Conservation (phyloP, 2,797 vertebrate species). For the Catharus ustulatus region DNA sequence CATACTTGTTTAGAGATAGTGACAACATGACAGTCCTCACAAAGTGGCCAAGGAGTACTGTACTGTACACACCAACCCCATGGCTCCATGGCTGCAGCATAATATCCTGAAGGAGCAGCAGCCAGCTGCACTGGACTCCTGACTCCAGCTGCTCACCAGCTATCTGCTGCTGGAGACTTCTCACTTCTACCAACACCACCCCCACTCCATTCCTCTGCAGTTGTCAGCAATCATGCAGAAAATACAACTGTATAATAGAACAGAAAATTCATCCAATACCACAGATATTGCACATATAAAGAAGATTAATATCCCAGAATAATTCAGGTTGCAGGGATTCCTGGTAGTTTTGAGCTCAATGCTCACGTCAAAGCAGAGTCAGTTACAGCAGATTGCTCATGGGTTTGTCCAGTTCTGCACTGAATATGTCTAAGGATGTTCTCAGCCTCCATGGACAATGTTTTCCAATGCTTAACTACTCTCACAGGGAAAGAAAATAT, state of each 20-base stretch:
- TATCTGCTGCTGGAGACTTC: neutral
- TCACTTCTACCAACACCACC: neutral
- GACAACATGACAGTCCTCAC: neutral
- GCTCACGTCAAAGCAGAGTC: neutral
- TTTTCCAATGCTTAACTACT: neutral
- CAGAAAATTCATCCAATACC: neutral
- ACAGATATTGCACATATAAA: neutral
- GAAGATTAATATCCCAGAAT: neutral
- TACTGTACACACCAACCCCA: accelerated
- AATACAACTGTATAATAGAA: neutral
- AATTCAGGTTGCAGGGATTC: neutral
- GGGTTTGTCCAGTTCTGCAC: neutral
- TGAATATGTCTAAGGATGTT: neutral
- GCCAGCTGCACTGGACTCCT: neutral
- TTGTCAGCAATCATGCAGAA: neutral
- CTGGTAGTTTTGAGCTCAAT: neutral
- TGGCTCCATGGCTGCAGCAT: neutral
- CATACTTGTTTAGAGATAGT: neutral
- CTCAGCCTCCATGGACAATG: neutral
- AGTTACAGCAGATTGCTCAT: neutral
- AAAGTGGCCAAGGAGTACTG: neutral
- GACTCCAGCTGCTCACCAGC: neutral
- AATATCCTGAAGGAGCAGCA: accelerated
- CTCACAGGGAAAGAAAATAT: neutral
- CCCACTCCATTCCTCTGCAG: neutral